Base-by-base conservation (phyloP, 2,113 vertebrate genomes). In the Macrotus californicus region DNA sequence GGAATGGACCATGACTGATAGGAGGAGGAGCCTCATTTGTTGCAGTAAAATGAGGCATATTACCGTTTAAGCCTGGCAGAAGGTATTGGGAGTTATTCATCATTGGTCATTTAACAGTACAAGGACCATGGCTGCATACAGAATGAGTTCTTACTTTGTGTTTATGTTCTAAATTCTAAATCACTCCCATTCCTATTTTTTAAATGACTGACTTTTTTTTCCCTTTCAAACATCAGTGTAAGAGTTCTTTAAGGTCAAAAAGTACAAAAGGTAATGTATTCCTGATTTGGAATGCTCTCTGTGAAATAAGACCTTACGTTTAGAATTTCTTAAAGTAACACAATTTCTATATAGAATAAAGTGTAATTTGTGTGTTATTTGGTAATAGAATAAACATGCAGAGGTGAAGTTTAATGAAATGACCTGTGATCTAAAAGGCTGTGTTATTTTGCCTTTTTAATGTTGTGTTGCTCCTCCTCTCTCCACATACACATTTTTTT, bases 1-100 rank as follows among this genome's bases (percentile, higher is more conserved):
- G 98, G 98, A 98, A 98, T 98, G 98, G 98, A 98, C 99, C 98
- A 97, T 99, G 99, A 99, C 99, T 98, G 98, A 99, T 99, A 98
- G 99, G 98, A 98, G 98, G 99, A 98, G 99, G 99, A 97, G 98
- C 97, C 98, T 99, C 98, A 98, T 99, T 99, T 99, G 99, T 99
- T 99, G 98, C 98, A 98, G 98, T 98, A 99, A 99, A 99, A 99
- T 98, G 98, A 99, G 98, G 98, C 98, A 97, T 99, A 99, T 99
- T 99, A 98, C 98, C 98, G 92, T 98, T 98, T 99, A 98, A 98
- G 98, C 98, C 98, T 98, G 97, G 98, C 98, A 98, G 98, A 98
- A 98, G 98, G 98, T 97, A 96, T 98, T 98, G 95, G 82, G 98
- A 97, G 98, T 98, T 98, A 96, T 97, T 98, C 98, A 98, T 98